Percentiles rank a stretch among this genome's conserved stretches.
These are phyloP conservation scores for Eclectus roratus DNA, from an alignment of 2,113 vertebrate species.

Conservation along the genomic window DNA sequence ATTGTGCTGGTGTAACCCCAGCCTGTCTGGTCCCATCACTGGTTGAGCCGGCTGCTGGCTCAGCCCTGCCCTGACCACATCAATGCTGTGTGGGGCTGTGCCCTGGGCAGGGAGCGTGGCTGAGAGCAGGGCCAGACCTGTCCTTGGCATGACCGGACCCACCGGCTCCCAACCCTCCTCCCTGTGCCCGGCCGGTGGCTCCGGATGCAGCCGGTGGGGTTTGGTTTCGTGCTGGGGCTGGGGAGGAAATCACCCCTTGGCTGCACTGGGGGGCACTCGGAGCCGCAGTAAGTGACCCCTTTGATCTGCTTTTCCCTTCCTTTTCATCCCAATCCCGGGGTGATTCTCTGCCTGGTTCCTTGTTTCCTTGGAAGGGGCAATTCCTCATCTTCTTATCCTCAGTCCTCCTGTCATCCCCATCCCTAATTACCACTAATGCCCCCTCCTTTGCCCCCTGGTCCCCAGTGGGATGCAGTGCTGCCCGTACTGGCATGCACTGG, in stretches of 20 bases:
- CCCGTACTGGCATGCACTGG: fast-evolving
- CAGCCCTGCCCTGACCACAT: conserved; percentile 35
- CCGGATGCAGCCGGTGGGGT: neutral
- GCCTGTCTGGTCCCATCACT: neutral
- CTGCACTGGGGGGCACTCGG: fast-evolving
- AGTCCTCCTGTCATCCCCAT: neutral
- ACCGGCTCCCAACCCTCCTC: neutral
- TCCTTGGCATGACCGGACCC: neutral
- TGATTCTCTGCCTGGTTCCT: neutral
- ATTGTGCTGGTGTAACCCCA: neutral
- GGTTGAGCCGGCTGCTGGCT: neutral
- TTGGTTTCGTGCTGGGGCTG: fast-evolving
- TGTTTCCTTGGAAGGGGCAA: neutral
- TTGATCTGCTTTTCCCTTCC: neutral
- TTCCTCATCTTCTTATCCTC: neutral
- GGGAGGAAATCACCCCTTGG: neutral
- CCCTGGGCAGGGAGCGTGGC: conserved; percentile 4
- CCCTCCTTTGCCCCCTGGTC: neutral
- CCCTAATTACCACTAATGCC: neutral
- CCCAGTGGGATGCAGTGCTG: neutral
- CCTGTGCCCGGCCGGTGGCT: neutral
- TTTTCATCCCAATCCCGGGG: neutral
- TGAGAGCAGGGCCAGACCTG: conserved; percentile 32
- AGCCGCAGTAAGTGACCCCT: neutral
- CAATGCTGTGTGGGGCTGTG: neutral